phyloP scores from a whole-genome alignment of 2,888 invertebrate genomes.

The Pterostichus niger region DNA sequence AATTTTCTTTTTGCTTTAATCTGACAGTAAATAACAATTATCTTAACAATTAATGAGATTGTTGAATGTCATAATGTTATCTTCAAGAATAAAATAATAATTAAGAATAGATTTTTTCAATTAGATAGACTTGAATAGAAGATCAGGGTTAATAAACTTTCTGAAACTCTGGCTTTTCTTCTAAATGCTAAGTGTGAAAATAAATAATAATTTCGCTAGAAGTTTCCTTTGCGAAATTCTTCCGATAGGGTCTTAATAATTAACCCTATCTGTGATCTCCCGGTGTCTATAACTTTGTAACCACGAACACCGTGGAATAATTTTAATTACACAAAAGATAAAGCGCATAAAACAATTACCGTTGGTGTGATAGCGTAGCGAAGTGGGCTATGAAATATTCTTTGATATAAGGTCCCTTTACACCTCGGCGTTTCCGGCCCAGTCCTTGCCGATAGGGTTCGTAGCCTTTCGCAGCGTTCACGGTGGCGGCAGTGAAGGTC shows the following conservation, averaged over 20 bases:
- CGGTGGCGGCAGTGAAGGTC: conserved; percentile 68
- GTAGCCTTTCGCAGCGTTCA: no score
- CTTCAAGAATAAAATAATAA: no score
- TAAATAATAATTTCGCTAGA: conserved; percentile 11
- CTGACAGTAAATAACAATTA: no score
- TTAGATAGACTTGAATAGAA: no score
- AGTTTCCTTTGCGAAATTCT: conserved; percentile 34
- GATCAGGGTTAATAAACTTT: no score
- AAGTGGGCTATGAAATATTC: conserved; percentile 55
- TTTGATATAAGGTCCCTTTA: conserved; percentile 51
- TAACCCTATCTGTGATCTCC: conserved; percentile 45
- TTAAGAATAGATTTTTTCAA: no score
- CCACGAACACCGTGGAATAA: conserved; percentile 57
- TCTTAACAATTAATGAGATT: no score
- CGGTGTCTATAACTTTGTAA: conserved; percentile 38
- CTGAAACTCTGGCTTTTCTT: no score
- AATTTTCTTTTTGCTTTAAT: no score
- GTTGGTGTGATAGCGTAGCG: conserved; percentile 46
- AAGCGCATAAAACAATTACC: conserved; percentile 63
- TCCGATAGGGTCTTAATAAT: conserved; percentile 39
- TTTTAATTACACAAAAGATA: conserved; percentile 62
- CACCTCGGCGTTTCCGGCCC: conserved; percentile 20
- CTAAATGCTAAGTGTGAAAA: neutral
- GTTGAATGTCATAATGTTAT: no score
- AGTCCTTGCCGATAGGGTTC: conserved; percentile 34